These are phyloP conservation scores for Lycaena phlaeas DNA, from an alignment of 2,888 invertebrate species.

Conservation along the genomic window DNA sequence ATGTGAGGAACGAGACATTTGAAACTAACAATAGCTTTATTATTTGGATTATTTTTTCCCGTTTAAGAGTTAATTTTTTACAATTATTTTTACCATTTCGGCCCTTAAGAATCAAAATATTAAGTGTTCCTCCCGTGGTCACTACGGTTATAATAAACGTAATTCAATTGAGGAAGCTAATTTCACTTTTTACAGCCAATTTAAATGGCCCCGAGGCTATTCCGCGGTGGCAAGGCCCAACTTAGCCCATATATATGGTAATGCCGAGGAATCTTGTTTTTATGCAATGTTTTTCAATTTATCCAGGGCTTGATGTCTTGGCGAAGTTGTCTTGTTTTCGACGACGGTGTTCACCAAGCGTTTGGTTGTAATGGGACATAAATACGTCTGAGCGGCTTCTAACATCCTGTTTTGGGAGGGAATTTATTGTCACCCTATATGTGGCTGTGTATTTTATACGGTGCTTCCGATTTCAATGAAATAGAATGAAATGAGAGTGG, in stretches of 20 bases:
- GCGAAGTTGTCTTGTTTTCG: conserved; percentile 18
- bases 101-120: too few relatives aligned
- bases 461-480: too few relatives aligned
- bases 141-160: not conserved
- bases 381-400: not conserved
- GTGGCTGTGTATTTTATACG: not conserved
- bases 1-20: too few relatives aligned
- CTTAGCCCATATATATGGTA: conserved; percentile 60
- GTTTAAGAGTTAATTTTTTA: too few relatives aligned
- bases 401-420: not conserved
- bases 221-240: conserved; percentile 29
- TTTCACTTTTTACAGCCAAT: conserved; percentile 6
- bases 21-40: too few relatives aligned
- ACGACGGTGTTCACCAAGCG: conserved; percentile 11
- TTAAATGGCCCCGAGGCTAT: conserved; percentile 7
- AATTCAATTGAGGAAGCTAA: conserved; percentile 1
- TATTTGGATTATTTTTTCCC: too few relatives aligned
- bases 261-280: conserved; percentile 32
- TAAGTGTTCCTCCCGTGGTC: too few relatives aligned
- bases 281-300: conserved; percentile 47
- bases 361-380: conserved; percentile 3
- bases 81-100: too few relatives aligned
- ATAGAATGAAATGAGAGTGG: not conserved
- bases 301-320: conserved; percentile 21
- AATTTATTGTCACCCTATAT: not conserved